Evolutionary conservation across 2,113 vertebrate species (phyloP), one percentile per base, ranked within the genome.

Genomic region (Thinocorus orbignyianus): DNA sequence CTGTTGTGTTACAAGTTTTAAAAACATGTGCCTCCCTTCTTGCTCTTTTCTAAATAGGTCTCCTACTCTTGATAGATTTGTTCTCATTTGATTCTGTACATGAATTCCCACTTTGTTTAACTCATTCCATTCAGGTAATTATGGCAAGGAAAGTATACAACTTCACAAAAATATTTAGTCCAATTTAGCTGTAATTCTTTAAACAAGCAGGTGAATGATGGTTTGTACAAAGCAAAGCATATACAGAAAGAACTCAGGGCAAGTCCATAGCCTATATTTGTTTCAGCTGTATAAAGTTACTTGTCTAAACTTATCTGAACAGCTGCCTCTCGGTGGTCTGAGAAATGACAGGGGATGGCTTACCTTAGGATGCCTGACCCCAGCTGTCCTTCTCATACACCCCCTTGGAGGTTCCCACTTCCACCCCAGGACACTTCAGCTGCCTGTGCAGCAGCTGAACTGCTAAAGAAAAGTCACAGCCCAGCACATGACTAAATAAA

Each of bases 261-360:
- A 72, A 72, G 13, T 10, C 62, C n/a, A 52, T 10, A 76, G 61
- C 4, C 4, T 7, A 2, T 6, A 64, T 41, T 55, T 52, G 22
- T 69, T 76, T 52, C 66, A 88, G 57, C 23, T 94, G 44, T 62
- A 79, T 87, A 51, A 81, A 5, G 6, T 88, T 60, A 82, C 81
- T 93, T 52, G 52, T 76, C 90, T 95, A 76, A 95, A 85, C 85
- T 91, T 64, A 91, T 76, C 78, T 35, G 19, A 79, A 44, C 85
- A 93, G 76, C 79, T 93, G 96, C 66, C 46, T 88, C 62, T 37
- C 7, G 0, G 25, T 33, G 60, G 60, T 42, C 66, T 30, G 42
- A 86, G 49, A 78, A 61, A 72, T 64, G 70, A 76, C 35, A 91
- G 77, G 73, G 39, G 28, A 86, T 24, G 48, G 55, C 35, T 55